These are phyloP conservation scores for Hippopotamyrus pictus DNA, from an alignment of 2,797 vertebrate species.

Conservation along the genomic window DNA sequence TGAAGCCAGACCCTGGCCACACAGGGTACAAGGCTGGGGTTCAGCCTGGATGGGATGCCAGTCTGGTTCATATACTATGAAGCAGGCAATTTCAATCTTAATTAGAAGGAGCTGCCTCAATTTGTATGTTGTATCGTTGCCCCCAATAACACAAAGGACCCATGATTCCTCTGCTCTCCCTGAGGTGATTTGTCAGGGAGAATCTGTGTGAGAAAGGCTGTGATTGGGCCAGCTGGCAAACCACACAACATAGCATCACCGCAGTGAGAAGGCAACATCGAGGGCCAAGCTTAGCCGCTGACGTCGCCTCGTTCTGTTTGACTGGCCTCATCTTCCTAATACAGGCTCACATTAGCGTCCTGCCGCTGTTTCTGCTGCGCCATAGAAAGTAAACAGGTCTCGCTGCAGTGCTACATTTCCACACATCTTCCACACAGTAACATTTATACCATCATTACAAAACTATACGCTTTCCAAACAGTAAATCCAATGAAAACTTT, in stretches of 20 bases:
- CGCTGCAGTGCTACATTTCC: not conserved
- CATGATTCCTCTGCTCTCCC: not conserved
- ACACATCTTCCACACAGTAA: not conserved
- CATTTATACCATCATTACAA: not conserved
- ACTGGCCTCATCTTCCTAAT: not conserved
- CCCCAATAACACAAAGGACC: not conserved
- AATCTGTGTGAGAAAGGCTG: slow-evolving; percentile 32
- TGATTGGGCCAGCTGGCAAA: slow-evolving; percentile 41
- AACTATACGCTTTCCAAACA: not conserved
- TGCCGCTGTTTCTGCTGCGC: not conserved
- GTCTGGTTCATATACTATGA: not conserved
- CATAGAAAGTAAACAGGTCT: not conserved
- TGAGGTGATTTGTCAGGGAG: slow-evolving; percentile 18
- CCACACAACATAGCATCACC: slow-evolving; percentile 40
- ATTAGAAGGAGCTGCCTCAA: not conserved
- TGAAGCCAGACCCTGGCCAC: not conserved
- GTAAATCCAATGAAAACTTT: not conserved
- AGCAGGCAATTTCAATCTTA: not conserved
- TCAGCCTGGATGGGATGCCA: not conserved
- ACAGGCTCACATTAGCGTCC: not conserved
- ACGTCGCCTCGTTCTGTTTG: not conserved
- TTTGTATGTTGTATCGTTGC: not conserved
- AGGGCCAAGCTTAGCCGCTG: slow-evolving; percentile 28
- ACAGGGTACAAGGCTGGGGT: not conserved
- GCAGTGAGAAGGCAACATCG: slow-evolving; percentile 34